Evolutionary conservation across 2,888 invertebrate species (phyloP).

Genomic region (Corbicula japonica): DNA sequence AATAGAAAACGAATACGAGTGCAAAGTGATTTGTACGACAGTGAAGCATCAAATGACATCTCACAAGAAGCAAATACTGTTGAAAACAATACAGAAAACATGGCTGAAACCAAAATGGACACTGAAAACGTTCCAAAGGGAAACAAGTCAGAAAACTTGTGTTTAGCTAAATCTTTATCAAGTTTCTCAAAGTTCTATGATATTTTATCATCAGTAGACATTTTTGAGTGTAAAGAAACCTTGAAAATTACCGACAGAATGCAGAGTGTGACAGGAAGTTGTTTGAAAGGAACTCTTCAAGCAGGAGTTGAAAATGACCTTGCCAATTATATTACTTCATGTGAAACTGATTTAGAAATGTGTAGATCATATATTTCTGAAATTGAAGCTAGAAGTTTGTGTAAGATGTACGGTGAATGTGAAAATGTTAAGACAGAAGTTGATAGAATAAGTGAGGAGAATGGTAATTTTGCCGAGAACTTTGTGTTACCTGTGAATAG

Average conservation of each 20-base stretch:
- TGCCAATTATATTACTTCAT: conserved; percentile 7
- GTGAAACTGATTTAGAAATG: conserved; percentile 33
- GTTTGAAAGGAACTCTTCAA: conserved; percentile 32
- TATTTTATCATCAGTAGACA: conserved; percentile 68
- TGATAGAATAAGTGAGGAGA: conserved; percentile 16
- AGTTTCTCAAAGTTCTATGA: conserved; percentile 72
- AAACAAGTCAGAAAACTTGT: conserved; percentile 36
- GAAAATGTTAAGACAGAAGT: conserved; percentile 32
- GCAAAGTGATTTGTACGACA: conserved; percentile 73
- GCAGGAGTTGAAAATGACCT: conserved; percentile 46
- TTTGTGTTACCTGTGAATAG: conserved; percentile 58
- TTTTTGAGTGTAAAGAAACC: conserved; percentile 43
- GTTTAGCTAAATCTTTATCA: conserved; percentile 55
- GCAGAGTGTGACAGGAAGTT: conserved; percentile 5
- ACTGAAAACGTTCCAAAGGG: conserved; percentile 14
- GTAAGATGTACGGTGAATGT: conserved; percentile 45
- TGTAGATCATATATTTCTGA: conserved; percentile 43
- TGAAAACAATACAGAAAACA: neutral
- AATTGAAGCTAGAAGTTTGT: conserved; percentile 56
- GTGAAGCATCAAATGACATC: conserved; percentile 79
- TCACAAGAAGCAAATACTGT: conserved; percentile 24
- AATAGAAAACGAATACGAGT: conserved; percentile 70
- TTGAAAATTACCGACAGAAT: conserved; percentile 31
- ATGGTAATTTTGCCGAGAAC: conserved; percentile 34
- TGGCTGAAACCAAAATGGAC: neutral